These are phyloP conservation scores for Ectemnius cavifrons DNA, from an alignment of 2,888 invertebrate genomes.

Conservation along the genomic window DNA sequence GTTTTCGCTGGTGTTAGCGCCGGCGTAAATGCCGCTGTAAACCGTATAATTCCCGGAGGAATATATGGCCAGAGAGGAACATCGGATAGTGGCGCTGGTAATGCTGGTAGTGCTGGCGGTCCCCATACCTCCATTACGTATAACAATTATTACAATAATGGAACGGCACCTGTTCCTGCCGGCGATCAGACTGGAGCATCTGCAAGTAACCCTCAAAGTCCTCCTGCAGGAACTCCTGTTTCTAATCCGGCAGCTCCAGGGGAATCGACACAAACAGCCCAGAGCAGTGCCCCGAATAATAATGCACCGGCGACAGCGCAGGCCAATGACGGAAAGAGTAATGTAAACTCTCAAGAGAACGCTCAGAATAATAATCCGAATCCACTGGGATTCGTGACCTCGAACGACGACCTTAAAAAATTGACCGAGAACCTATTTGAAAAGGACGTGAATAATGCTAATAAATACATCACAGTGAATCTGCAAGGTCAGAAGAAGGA, in stretches of 20 bases:
- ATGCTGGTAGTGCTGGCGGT: conserved; percentile 20
- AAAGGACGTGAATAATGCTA: conserved; percentile 87
- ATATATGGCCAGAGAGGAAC: conserved; percentile 57
- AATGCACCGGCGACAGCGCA: conserved; percentile 36
- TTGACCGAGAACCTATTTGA: conserved; percentile 85
- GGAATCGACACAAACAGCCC: conserved; percentile 28
- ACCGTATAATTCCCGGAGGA: conserved; percentile 70
- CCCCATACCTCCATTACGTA: conserved; percentile 73
- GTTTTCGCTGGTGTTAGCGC: conserved; percentile 74
- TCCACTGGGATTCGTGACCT: conserved; percentile 76
- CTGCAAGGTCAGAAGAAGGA: conserved; percentile 88
- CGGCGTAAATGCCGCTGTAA: conserved; percentile 75
- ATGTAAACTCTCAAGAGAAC: conserved; percentile 31
- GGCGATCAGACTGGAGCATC: conserved; percentile 38
- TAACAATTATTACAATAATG: conserved; percentile 75
- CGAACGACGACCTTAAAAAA: conserved; percentile 83
- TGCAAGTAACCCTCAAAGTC: conserved; percentile 6
- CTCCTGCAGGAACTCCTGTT: background rate
- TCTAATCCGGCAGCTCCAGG: conserved; percentile 28
- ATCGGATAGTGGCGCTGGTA: conserved; percentile 36
- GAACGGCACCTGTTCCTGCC: conserved; percentile 51
- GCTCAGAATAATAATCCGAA: conserved; percentile 61
- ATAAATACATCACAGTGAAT: conserved; percentile 84
- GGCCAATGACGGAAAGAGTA: conserved; percentile 24
- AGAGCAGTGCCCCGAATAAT: conserved; percentile 32